Conservation (phyloP, 2,797 vertebrate species). For the Tapera naevia region DNA sequence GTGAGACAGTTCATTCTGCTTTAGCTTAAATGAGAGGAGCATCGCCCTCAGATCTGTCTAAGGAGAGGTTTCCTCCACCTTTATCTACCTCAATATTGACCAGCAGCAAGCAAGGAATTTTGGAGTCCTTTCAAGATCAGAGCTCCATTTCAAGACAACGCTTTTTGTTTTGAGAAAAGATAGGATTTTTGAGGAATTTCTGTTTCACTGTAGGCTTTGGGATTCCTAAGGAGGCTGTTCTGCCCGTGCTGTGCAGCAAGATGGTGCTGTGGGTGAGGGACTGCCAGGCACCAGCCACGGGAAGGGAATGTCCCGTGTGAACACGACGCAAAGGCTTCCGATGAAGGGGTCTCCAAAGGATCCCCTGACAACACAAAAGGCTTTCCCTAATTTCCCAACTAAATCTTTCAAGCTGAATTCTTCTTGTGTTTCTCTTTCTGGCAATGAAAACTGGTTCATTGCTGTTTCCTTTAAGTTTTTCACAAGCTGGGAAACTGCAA, state of each 20-base stretch:
- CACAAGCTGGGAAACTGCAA: neutral
- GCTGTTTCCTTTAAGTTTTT: neutral
- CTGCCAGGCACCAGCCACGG: neutral
- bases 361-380: neutral
- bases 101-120: neutral
- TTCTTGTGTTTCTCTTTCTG: neutral
- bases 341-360: neutral
- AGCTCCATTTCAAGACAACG: neutral
- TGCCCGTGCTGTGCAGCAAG: neutral
- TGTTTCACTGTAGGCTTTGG: neutral
- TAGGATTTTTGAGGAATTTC: neutral
- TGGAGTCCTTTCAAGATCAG: neutral
- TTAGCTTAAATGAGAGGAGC: no score
- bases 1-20: no score
- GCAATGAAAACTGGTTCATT: neutral
- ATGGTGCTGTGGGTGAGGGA: neutral
- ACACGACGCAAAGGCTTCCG: neutral
- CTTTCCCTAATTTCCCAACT: neutral
- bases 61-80: neutral
- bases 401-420: neutral
- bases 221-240: neutral
- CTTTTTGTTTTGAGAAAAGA: neutral
- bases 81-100: no score
- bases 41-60: neutral
- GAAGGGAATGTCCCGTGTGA: neutral